Evolutionary conservation across 2,797 vertebrate species (phyloP).

Genomic region (Acanthis flammea): DNA sequence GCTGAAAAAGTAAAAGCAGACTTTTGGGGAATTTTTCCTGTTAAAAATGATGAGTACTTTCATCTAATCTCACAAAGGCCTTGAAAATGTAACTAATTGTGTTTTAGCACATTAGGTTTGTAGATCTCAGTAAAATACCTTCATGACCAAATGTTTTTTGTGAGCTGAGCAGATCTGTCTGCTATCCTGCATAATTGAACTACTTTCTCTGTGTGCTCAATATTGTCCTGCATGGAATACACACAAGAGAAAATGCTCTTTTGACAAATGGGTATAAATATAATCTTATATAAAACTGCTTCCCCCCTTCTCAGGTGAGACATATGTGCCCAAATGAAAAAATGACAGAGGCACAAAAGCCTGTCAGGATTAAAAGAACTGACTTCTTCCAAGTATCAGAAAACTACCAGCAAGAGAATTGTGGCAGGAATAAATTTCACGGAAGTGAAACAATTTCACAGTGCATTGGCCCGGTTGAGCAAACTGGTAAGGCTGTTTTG

Average conservation of each 20-base stretch:
- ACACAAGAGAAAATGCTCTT: neutral
- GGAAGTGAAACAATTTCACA: neutral
- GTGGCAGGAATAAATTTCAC: neutral
- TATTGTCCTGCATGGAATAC: neutral
- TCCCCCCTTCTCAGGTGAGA: neutral
- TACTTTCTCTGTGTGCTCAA: neutral
- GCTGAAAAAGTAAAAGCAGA: neutral
- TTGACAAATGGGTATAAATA: neutral
- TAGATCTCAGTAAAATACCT: neutral
- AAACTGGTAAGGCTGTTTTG: constrained; percentile 20
- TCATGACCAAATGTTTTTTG: neutral
- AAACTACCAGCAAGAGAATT: constrained; percentile 33
- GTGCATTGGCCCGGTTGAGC: neutral
- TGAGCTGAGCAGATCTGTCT: neutral
- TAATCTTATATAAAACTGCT: neutral
- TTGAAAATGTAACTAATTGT: neutral
- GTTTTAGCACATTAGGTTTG: neutral
- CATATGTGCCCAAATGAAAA: neutral
- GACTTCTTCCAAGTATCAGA: constrained; percentile 65
- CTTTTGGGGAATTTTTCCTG: neutral
- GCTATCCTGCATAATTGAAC: neutral
- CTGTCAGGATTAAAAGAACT: constrained; percentile 57
- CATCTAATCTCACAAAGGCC: neutral
- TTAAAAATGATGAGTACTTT: neutral
- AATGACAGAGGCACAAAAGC: neutral